Evolutionary conservation across 2,888 invertebrate species (phyloP).

Genomic region (Drosophila cognata): DNA sequence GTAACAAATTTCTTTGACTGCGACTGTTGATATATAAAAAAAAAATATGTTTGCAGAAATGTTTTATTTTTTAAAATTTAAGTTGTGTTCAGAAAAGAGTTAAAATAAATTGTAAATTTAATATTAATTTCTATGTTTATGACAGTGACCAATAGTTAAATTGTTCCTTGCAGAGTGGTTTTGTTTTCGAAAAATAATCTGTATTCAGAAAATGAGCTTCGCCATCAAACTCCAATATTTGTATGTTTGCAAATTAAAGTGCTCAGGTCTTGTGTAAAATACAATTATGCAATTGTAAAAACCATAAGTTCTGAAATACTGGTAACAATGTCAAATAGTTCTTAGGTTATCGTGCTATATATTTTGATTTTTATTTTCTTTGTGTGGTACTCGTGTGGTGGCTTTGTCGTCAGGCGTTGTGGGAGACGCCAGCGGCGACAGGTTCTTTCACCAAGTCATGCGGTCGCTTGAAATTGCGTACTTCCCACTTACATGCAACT

Average conservation of each 20-base stretch:
- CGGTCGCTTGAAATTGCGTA: slow-evolving; percentile 29
- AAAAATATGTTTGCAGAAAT: neutral
- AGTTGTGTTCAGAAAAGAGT: neutral
- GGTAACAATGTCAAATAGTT: slow-evolving; percentile 35
- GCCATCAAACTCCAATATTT: neutral
- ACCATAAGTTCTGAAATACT: neutral
- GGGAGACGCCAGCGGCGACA: slow-evolving; percentile 37
- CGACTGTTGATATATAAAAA: neutral
- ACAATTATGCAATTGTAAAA: neutral
- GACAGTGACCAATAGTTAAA: neutral
- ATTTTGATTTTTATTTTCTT: slow-evolving; percentile 23
- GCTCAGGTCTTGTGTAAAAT: neutral
- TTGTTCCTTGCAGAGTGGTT: neutral
- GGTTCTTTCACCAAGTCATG: slow-evolving; percentile 44
- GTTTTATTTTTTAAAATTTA: neutral
- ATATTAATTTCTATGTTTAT: neutral
- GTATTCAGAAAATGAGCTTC: neutral
- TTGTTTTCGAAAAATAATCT: neutral
- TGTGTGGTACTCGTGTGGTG: slow-evolving; percentile 23
- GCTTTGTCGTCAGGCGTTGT: slow-evolving; percentile 34
- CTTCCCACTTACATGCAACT: slow-evolving; percentile 66
- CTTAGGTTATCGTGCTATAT: slow-evolving; percentile 60
- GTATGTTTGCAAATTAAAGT: neutral
- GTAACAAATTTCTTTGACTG: neutral
- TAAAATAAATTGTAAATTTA: neutral